Conservation (phyloP, 2,113 vertebrate species). For the Pionites leucogaster region DNA sequence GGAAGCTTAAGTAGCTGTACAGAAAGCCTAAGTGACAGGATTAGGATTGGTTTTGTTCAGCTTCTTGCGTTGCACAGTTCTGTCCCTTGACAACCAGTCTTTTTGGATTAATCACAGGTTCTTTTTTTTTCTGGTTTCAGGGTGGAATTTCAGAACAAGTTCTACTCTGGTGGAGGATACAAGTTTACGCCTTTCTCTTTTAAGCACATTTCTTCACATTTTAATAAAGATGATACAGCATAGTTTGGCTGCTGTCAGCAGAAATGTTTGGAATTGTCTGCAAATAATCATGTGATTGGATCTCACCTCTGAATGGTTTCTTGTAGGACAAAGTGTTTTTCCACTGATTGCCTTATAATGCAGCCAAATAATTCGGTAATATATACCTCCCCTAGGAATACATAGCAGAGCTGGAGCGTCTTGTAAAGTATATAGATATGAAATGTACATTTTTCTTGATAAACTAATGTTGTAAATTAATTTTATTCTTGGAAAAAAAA, state of each 20-base stretch:
- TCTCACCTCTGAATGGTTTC: conserved; percentile 14
- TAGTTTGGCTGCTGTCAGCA: conserved; percentile 64
- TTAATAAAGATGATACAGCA: conserved; percentile 76
- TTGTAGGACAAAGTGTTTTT: conserved; percentile 53
- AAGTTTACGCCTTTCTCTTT: conserved; percentile 95
- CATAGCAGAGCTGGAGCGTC: conserved; percentile 50
- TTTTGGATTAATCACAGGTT: neutral
- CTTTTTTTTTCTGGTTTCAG: conserved; percentile 72
- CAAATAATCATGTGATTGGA: conserved; percentile 48
- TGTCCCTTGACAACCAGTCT: accelerated
- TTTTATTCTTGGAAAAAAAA: conserved; percentile 54
- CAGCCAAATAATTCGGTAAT: conserved; percentile 76
- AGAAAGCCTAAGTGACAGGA: neutral
- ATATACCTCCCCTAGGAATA: conserved; percentile 62
- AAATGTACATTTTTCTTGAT: conserved; percentile 54
- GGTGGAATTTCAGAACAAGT: conserved; percentile 99
- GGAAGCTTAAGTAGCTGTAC: neutral
- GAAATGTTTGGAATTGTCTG: conserved; percentile 27
- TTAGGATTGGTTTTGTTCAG: neutral
- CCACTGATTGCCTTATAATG: conserved; percentile 81
- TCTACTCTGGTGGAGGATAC: conserved; percentile 90
- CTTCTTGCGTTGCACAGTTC: neutral
- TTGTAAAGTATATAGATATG: conserved; percentile 49
- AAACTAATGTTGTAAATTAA: conserved; percentile 58
- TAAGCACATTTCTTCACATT: conserved; percentile 85